Evolutionary conservation across 1,140 invertebrate genomes (phyloP), one percentile per base, ranked within the genome.

Genomic region (Leptinotarsa texana): DNA sequence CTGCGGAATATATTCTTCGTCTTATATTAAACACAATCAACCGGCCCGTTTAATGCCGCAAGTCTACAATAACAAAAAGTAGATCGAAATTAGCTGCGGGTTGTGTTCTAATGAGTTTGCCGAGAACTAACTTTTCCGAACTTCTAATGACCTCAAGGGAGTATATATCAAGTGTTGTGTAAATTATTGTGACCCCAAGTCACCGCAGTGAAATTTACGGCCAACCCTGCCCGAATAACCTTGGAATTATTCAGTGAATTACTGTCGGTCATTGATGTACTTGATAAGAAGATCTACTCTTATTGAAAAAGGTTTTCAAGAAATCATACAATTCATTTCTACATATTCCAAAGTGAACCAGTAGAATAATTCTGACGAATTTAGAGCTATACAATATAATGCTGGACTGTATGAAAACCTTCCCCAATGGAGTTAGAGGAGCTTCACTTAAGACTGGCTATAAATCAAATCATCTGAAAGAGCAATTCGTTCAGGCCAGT

Each of bases 141-240:
- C 51, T 57, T 57, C 51, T 57, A n/a, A 57, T 57, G 51, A 57
- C 51, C 51, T 57, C n/a, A 57, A 57, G 51, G 51, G 51, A 57
- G 51, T 57, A 57, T 57, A 57, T 18, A 57, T 57, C 51, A 57
- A 57, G 17, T 57, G 51, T 57, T 57, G 51, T 57, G 51, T 57
- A 57, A 57, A 57, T 57, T 57, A 57, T 57, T 57, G 51, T 57
- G 51, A 57, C 51, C 51, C 51, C 15, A 57, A n/a, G 51, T 57
- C 51, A 57, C 51, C 51, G 51, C 51, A 57, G 51, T 57, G 51
- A 17, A 57, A 57, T 57, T 57, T 57, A 57, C n/a, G 51, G 51
- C 51, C 17, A 57, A 57, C 51, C n/a, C n/a, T 15, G 15, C 6
- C n/a, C 15, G 51, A 57, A 57, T 17, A 57, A 15, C 51, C n/a